Evolutionary conservation across 92 coral and sea anemone species (phyloP).

Genomic region (Epizoanthus stellaris): DNA sequence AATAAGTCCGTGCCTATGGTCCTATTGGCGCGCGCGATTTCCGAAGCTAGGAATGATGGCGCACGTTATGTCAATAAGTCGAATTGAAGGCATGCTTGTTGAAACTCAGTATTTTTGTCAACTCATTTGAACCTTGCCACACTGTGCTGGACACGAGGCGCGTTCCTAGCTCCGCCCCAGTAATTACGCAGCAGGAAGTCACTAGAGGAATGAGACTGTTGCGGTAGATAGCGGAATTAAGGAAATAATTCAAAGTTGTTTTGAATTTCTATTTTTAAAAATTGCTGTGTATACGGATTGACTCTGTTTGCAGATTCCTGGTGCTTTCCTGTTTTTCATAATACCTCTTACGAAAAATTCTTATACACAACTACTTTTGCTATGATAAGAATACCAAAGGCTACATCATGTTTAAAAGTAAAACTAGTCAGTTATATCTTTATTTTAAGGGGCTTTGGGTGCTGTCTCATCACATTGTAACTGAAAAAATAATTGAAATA

Average conservation of each 20-base stretch:
- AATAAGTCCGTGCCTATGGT: too few relatives aligned
- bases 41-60: too few relatives aligned
- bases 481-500: not conserved
- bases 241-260: not conserved
- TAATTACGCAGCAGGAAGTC: slow-evolving; percentile 3
- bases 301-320: too few relatives aligned
- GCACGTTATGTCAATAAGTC: too few relatives aligned
- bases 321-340: too few relatives aligned
- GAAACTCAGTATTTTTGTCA: not conserved
- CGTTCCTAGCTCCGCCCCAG: slow-evolving; percentile 7
- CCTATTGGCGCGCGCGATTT: too few relatives aligned
- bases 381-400: too few relatives aligned
- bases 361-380: too few relatives aligned
- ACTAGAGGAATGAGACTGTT: not conserved
- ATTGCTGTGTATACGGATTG: not conserved
- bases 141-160: not conserved
- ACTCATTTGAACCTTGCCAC: not conserved
- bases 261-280: not conserved
- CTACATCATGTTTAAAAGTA: too few relatives aligned
- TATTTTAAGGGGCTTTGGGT: not conserved
- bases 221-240: not conserved
- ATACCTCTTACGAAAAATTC: too few relatives aligned
- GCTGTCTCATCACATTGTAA: not conserved
- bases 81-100: not conserved
- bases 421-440: too few relatives aligned